Percentiles rank a stretch among this genome's conserved stretches.
Evolutionary conservation across 2,888 invertebrate genomes (phyloP).

Genomic region (Morpho deidamia): DNA sequence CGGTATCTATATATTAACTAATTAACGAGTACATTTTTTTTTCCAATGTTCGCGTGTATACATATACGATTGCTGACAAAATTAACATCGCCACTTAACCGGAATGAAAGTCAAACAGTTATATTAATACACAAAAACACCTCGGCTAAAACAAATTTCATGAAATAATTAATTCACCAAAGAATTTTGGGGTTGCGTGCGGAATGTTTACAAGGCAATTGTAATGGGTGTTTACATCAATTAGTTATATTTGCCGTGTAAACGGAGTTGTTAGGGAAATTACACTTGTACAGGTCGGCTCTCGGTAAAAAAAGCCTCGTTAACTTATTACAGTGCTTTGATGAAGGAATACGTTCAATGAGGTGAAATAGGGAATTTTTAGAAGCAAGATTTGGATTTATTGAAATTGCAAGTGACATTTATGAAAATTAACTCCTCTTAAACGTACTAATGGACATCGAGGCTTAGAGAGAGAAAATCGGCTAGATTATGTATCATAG

Average conservation of each 20-base stretch:
- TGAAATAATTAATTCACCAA: conserved; percentile 15
- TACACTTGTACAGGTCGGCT: conserved; percentile 34
- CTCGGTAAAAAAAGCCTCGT: conserved; percentile 3
- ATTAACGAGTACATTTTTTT: no score
- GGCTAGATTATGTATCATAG: no score
- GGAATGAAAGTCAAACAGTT: conserved; percentile 7
- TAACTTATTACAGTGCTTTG: neutral
- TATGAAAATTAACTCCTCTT: no score
- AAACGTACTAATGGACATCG: no score
- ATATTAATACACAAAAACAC: conserved; percentile 6
- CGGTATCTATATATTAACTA: no score
- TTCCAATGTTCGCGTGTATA: no score
- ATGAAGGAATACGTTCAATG: no score
- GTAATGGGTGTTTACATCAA: conserved; percentile 50
- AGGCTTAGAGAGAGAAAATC: no score
- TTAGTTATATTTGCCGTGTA: conserved; percentile 48
- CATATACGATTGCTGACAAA: no score
- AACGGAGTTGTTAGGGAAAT: conserved; percentile 47
- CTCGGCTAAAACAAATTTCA: neutral
- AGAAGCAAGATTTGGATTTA: no score
- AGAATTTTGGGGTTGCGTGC: conserved; percentile 24
- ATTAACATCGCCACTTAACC: neutral
- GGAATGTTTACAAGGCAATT: conserved; percentile 38
- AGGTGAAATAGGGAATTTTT: no score
- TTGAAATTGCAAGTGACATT: no score